Percentiles rank a stretch among this genome's conserved stretches.
These are phyloP conservation scores for Harpagoxenus sublaevis DNA, from an alignment of 2,888 invertebrate genomes.

Conservation along the genomic window DNA sequence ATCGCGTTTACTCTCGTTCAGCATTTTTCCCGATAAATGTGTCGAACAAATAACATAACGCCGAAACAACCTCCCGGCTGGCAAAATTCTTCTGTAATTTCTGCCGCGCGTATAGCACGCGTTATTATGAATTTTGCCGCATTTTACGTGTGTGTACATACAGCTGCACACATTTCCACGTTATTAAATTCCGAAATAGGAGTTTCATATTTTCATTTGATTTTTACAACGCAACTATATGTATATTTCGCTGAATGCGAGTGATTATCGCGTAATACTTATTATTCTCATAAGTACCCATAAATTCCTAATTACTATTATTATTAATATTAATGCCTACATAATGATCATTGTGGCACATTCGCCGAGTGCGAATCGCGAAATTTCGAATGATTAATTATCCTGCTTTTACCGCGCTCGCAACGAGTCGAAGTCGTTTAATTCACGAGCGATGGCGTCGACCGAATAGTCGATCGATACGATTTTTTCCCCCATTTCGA, in stretches of 20 bases:
- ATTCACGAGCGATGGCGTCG: conserved; percentile 20
- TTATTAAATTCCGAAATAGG: conserved; percentile 29
- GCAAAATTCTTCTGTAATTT: conserved; percentile 30
- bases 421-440: conserved; percentile 26
- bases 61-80: background rate
- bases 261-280: background rate
- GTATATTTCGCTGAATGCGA: background rate
- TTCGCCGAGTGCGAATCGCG: background rate
- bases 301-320: conserved; percentile 18
- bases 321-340: conserved; percentile 31
- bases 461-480: conserved; percentile 47
- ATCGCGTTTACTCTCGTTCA: conserved; percentile 16
- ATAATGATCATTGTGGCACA: conserved; percentile 21
- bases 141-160: conserved; percentile 13
- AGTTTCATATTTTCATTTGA: conserved; percentile 12
- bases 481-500: conserved; percentile 42
- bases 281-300: conserved; percentile 6
- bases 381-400: conserved; percentile 48
- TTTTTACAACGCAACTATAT: background rate
- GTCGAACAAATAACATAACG: background rate
- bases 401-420: conserved; percentile 6
- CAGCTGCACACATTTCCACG: background rate
- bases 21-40: background rate
- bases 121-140: conserved; percentile 7
- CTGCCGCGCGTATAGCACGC: background rate